phyloP scores from a whole-genome alignment of 1,140 invertebrate species.

The Macrotrachela quadricornifera region DNA sequence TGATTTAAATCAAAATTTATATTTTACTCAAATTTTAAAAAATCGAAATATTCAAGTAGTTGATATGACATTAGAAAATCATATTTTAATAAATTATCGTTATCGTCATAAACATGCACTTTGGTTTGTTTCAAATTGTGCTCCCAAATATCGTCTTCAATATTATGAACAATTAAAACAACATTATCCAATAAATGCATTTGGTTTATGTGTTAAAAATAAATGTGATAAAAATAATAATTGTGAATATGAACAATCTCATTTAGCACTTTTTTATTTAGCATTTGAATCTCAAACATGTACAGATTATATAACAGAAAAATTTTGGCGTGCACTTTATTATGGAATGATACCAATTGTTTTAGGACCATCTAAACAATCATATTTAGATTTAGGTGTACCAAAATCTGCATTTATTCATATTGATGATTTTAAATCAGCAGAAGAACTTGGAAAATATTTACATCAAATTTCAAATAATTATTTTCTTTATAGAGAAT shows the following conservation, averaged over 20 bases:
- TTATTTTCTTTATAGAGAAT: neutral
- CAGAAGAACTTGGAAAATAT: neutral
- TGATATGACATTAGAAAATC: too few relatives aligned
- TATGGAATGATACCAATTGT: slow-evolving; percentile 18
- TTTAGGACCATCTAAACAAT: slow-evolving; percentile 10
- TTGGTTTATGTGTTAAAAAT: too few relatives aligned
- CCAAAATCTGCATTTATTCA: slow-evolving; percentile 5
- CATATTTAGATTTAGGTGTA: neutral
- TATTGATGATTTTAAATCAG: neutral
- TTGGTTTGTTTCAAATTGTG: too few relatives aligned
- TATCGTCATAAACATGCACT: too few relatives aligned
- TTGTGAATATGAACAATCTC: neutral
- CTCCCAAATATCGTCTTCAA: too few relatives aligned
- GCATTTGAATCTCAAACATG: slow-evolving; percentile 11
- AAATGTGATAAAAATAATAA: too few relatives aligned
- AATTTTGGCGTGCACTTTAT: slow-evolving; percentile 12
- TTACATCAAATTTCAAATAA: neutral
- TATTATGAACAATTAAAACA: too few relatives aligned
- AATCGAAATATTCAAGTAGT: too few relatives aligned
- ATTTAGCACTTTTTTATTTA: slow-evolving; percentile 7
- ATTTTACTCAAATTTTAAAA: too few relatives aligned
- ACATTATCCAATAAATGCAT: too few relatives aligned
- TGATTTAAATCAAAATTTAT: too few relatives aligned
- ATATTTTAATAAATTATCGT: too few relatives aligned
- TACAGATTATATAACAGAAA: slow-evolving; percentile 11